These are phyloP conservation scores for Nycteola revayana DNA, from an alignment of 2,888 invertebrate genomes.

Conservation along the genomic window DNA sequence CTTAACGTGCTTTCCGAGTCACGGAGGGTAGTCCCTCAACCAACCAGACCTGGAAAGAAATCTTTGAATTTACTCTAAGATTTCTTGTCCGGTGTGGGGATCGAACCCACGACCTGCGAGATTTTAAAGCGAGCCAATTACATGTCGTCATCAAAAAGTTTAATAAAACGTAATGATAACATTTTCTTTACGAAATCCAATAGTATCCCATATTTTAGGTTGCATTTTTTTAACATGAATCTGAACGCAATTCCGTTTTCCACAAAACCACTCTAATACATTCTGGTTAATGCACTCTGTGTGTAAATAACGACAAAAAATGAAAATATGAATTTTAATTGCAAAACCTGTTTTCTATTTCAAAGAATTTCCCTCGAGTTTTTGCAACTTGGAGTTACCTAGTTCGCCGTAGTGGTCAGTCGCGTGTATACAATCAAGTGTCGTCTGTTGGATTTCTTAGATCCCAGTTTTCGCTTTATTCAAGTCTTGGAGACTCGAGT, in stretches of 20 bases:
- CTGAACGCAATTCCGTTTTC: neutral
- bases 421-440: slow-evolving; percentile 47
- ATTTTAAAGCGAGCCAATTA: too few relatives aligned
- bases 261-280: too few relatives aligned
- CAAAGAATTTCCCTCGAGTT: slow-evolving; percentile 15
- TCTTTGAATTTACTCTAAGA: too few relatives aligned
- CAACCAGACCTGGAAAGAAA: too few relatives aligned
- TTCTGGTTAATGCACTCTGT: too few relatives aligned
- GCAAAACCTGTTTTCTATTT: slow-evolving; percentile 9
- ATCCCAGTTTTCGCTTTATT: slow-evolving; percentile 41
- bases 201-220: neutral
- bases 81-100: too few relatives aligned
- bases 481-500: slow-evolving; percentile 37
- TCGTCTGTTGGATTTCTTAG: slow-evolving; percentile 38
- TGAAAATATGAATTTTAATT: slow-evolving; percentile 22
- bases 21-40: too few relatives aligned
- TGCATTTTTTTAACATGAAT: slow-evolving; percentile 1
- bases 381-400: slow-evolving; percentile 19
- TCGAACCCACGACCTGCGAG: too few relatives aligned
- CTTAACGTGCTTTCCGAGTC: too few relatives aligned
- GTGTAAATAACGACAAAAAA: neutral
- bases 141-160: too few relatives aligned
- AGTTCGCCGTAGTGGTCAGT: slow-evolving; percentile 40
- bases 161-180: too few relatives aligned
- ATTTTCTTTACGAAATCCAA: too few relatives aligned